Evolutionary conservation across 2,888 invertebrate species (phyloP), one percentile per base, ranked within the genome.

Genomic region (Timandra comae): DNA sequence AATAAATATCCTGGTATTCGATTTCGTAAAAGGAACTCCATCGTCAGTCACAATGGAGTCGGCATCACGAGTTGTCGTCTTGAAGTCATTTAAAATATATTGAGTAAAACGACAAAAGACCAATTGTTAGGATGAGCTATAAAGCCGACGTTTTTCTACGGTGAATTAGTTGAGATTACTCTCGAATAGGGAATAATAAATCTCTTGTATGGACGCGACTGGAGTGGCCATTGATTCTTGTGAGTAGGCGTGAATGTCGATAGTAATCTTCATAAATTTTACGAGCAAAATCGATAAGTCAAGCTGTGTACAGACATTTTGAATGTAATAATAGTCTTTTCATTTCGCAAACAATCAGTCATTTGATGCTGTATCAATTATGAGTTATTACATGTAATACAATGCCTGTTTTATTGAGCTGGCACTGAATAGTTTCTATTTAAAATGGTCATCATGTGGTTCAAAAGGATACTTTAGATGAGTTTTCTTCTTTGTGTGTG

Each of bases 51-150:
- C 81, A 81, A 82, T 71, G 55, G 73, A 49, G 59, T 44, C 69
- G 63, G 61, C 70, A 60, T 50, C 64, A 55, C 55, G 67, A 70
- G 67, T 52, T 70, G 64, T 63, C 68, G 72, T 56, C 63, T 67
- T 63, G 59, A 62, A 76, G 71, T 81, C 78, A 80, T 82, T 84
- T 81, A 73, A 82, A 81, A 82, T 82, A 84, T 82, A 82, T 85
- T 80, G 82, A 84, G 64, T 35, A 56, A 50, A 50, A 44, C 66
- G 60, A 82, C 81, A 82, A 84, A 73, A 69, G 57, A 39, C 37
- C 70, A 63, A 78, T 79, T 79, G 81, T 80, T 73, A 72, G 71
- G 64, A 48, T 64, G 69, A 24, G 69, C 62, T 65, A 71, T 79
- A 75, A 76, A 70, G 61, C 63, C 65, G 56, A 65, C 68, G 70